Evolutionary conservation across 2,888 invertebrate genomes (phyloP), one percentile per base, ranked within the genome.

Genomic region (Kuschelorhynchus macadamiae): DNA sequence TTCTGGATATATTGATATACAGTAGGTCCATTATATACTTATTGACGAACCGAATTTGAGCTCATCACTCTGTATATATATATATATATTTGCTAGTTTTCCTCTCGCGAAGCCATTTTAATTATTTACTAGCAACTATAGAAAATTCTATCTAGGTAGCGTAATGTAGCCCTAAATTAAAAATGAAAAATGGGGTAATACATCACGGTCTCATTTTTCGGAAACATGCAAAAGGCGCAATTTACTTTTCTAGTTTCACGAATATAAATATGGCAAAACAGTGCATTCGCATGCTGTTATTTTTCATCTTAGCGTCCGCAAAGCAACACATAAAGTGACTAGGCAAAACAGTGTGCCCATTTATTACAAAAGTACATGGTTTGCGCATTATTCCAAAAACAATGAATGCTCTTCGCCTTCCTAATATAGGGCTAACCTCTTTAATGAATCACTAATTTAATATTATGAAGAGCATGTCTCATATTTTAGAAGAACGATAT

Each of bases 361-460:
- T 72, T 71, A 73, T 73, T 63, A 71, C 66, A 68, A 74, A 67
- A 70, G 70, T 70, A 72, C 72, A 72, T 67, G 72, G 64, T 71
- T 72, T 57, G 53, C 62, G 67, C 72, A 74, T 74, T 71, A 74
- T 73, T 71, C 55, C 53, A 33, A 50, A 67, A 67, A 70, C 71
- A 69, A 72, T 71, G 65, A 67, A 49, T 49, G 62, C 70, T 50
- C 59, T 67, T 63, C 65, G 70, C 64, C 67, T 72, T 64, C 49
- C 70, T 73, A 68, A 73, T 71, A 70, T 66, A 41, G 56, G 39
- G 42, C 53, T 61, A 61, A 53, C 32, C 62, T 62, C 50, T 61
- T 41, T 46, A n/a, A 57, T 68, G 61, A 67, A 60, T 67, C 55
- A 41, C 55, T 14, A 20, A 25, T 25, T 18, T 47, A 47, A 47